These are phyloP conservation scores for Cerceris rybyensis DNA, from an alignment of 2,888 invertebrate species.

Conservation along the genomic window DNA sequence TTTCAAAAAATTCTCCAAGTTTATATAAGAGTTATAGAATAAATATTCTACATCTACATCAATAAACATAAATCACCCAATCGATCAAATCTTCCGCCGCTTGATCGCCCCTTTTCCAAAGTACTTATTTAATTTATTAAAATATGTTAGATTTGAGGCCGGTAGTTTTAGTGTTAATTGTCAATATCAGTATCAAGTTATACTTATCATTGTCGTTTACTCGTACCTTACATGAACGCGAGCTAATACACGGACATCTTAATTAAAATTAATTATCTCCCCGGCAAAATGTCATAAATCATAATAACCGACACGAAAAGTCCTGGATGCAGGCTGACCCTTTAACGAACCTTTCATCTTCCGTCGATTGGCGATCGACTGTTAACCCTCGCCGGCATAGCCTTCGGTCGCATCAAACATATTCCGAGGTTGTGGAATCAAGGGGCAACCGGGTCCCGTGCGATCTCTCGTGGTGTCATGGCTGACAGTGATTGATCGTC, in stretches of 20 bases:
- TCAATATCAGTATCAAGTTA: neutral
- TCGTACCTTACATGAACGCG: slow-evolving; percentile 9
- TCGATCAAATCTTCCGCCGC: too few relatives aligned
- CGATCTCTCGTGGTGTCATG: slow-evolving; percentile 50
- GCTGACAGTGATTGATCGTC: slow-evolving; percentile 66
- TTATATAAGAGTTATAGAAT: too few relatives aligned
- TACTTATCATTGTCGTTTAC: slow-evolving; percentile 26
- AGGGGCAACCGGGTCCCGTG: slow-evolving; percentile 38
- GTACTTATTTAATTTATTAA: too few relatives aligned
- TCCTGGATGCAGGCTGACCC: slow-evolving; percentile 58
- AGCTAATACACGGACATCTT: slow-evolving; percentile 46
- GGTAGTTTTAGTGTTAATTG: too few relatives aligned
- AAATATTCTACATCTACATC: too few relatives aligned
- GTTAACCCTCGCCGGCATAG: slow-evolving; percentile 18
- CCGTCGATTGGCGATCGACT: slow-evolving; percentile 55
- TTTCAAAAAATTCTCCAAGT: too few relatives aligned
- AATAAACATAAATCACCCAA: too few relatives aligned
- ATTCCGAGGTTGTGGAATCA: slow-evolving; percentile 51
- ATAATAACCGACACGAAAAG: slow-evolving; percentile 61
- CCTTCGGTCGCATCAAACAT: slow-evolving; percentile 17
- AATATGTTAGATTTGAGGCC: too few relatives aligned
- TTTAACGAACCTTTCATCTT: slow-evolving; percentile 60
- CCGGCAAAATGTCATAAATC: slow-evolving; percentile 62
- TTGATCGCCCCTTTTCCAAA: too few relatives aligned
- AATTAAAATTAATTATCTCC: slow-evolving; percentile 66